Conservation (phyloP, 35 echinoderm and acorn worm species). For the Apostichopus californicus region DNA sequence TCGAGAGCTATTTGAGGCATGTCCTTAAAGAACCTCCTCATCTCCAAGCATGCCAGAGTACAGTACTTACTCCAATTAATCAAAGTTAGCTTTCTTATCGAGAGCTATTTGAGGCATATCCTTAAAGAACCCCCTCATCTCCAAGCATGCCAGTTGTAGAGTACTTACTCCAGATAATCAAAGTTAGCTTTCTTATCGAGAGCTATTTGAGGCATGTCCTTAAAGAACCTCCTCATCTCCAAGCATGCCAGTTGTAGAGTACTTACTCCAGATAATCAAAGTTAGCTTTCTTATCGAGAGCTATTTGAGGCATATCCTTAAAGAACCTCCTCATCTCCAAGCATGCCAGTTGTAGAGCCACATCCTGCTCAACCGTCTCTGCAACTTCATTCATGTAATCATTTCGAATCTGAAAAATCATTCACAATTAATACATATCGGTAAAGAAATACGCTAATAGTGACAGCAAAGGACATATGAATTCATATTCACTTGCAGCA, state of each 20-base stretch:
- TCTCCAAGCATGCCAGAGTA: constrained; percentile 68
- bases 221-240: constrained; percentile 96
- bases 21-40: constrained; percentile 98
- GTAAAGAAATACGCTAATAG: too few species aligned
- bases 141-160: too few species aligned
- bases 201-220: constrained; percentile 98
- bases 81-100: constrained; percentile 99
- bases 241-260: too few species aligned
- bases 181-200: constrained; percentile 99
- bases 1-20: constrained; percentile 98
- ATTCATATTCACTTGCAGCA: too few species aligned
- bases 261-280: constrained; percentile 99
- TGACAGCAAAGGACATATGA: too few species aligned
- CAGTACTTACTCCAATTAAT: constrained; percentile 91
- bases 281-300: constrained; percentile 98
- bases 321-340: constrained; percentile 98
- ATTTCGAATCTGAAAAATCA: constrained; percentile 73
- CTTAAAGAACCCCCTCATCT: constrained; percentile 95
- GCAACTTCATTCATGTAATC: constrained; percentile 97
- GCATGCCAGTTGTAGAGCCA: constrained; percentile 88
- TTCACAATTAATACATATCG: too few species aligned
- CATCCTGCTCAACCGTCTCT: constrained; percentile 80
- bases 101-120: constrained; percentile 98
- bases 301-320: constrained; percentile 98
- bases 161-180: constrained; percentile 97